Evolutionary conservation across 2,888 invertebrate species (phyloP).

Genomic region (Germaria angustata): DNA sequence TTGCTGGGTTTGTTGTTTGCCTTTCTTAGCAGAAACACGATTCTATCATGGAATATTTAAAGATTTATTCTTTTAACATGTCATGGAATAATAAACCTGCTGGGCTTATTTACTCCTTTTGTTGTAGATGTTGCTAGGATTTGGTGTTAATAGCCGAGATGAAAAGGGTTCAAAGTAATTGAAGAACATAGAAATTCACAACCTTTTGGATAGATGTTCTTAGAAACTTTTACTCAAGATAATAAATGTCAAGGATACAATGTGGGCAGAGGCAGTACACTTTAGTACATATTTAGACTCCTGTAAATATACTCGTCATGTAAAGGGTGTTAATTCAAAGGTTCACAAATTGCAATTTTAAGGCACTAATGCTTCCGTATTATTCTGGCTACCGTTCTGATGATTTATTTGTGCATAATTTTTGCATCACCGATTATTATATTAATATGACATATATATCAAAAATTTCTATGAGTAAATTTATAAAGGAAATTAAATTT

Average conservation of each 20-base stretch:
- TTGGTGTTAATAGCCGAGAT: conserved; percentile 59
- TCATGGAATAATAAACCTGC: conserved; percentile 48
- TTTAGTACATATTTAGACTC: too few species aligned
- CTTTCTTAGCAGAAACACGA: conserved; percentile 12
- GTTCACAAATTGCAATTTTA: too few species aligned
- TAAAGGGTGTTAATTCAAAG: too few species aligned
- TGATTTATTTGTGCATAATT: too few species aligned
- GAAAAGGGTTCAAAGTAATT: conserved; percentile 59
- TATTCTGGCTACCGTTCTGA: too few species aligned
- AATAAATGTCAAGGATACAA: conserved; percentile 18
- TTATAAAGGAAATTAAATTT: too few species aligned
- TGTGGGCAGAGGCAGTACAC: neutral
- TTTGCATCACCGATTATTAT: too few species aligned
- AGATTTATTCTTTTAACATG: conserved; percentile 46
- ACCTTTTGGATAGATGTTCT: conserved; percentile 21
- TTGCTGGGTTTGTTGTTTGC: neutral
- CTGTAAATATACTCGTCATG: too few species aligned
- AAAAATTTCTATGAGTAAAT: too few species aligned
- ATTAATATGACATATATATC: too few species aligned
- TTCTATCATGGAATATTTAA: conserved; percentile 27
- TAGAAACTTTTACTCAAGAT: conserved; percentile 26
- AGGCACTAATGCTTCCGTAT: too few species aligned
- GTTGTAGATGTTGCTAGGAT: conserved; percentile 10
- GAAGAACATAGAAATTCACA: conserved; percentile 43
- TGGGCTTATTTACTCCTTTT: conserved; percentile 17